Base-by-base conservation (phyloP, 1,140 invertebrate species). In the Laodelphax striatellus region DNA sequence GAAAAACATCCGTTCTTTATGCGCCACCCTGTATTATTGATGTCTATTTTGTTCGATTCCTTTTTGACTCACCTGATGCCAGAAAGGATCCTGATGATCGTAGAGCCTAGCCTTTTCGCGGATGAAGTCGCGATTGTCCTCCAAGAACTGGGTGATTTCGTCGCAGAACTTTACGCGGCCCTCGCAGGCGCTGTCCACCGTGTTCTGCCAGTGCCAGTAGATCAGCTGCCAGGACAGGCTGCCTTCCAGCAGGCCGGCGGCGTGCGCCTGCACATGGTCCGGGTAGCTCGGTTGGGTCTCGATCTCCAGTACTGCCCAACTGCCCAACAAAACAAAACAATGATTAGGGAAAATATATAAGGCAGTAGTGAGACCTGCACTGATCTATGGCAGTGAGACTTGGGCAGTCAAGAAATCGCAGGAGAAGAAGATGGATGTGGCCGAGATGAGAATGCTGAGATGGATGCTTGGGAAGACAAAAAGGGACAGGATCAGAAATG, bases 191-290 rank as follows among this genome's bases (percentile, higher is more conserved):
- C 79, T 75, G 44, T 80, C 74, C 21, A 91, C 80, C 1, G 87
- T 90, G 68, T 92, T 90, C 66, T 82, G 75, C 79, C 88, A 88
- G 70, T 90, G 87, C 67, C 84, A 82, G 69, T 86, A 82, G 56
- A 94, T 92, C 24, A 92, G 75, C 64, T 86, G 83, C 80, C 85
- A 86, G 4, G 88, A 90, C 0, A 91, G 70, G 28, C 83, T 83
- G 0, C 91, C 92, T 74, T 95, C 92, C 0, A 90, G 76, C n/a
- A 91, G 77, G 9, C 93, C 93, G n/a, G 92, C 91, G 1, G 87
- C 86, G 70, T 87, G 92, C 0, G 90, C 90, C 75, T 95, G 92
- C 8, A 87, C 78, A 63, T 80, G 78, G 70, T 90, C 87, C 4
- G 84, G 80, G 71, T 83, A 88, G 1, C 77, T 76, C 43, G 75